Conservation (phyloP, 2,797 vertebrate species). For the Pangasius larnaudii region DNA sequence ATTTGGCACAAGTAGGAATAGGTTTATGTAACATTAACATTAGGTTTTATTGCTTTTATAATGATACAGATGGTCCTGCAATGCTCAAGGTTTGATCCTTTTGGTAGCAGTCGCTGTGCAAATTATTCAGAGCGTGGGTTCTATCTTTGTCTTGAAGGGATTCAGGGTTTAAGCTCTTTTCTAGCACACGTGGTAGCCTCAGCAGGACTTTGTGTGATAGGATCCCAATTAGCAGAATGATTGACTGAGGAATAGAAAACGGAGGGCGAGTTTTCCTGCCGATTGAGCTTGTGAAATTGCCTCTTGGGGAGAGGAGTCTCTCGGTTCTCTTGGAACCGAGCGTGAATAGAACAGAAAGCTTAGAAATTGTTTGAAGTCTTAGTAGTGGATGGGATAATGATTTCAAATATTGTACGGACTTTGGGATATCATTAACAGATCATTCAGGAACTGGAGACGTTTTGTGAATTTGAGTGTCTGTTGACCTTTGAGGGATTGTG, state of each 20-base stretch:
- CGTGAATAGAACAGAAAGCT: slow-evolving; percentile 6
- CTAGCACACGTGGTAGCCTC: slow-evolving; percentile 43
- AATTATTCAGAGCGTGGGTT: slow-evolving; percentile 3
- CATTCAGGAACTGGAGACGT: not conserved
- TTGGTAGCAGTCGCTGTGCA: not conserved
- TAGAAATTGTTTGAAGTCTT: slow-evolving; percentile 28
- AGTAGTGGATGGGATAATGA: slow-evolving; percentile 14
- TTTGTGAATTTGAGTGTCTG: slow-evolving; percentile 4
- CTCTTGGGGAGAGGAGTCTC: slow-evolving; percentile 40
- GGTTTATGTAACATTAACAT: not conserved
- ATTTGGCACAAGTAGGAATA: not conserved
- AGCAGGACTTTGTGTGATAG: slow-evolving; percentile 66
- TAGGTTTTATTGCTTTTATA: not conserved
- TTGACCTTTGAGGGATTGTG: not conserved
- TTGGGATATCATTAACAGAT: not conserved
- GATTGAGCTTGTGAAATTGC: slow-evolving; percentile 64
- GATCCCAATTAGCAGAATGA: slow-evolving; percentile 70
- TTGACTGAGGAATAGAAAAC: slow-evolving; percentile 62
- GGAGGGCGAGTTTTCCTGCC: slow-evolving; percentile 54
- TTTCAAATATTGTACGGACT: not conserved
- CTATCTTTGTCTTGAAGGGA: slow-evolving; percentile 25
- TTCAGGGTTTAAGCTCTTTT: slow-evolving; percentile 46
- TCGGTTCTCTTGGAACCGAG: slow-evolving; percentile 16
- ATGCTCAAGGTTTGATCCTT: not conserved
- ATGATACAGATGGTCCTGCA: not conserved